A percentile compares a stretch with the other conserved stretches of the same genome.
Evolutionary conservation across 2,888 invertebrate species (phyloP).

Genomic region (Petrophora chlorosata): DNA sequence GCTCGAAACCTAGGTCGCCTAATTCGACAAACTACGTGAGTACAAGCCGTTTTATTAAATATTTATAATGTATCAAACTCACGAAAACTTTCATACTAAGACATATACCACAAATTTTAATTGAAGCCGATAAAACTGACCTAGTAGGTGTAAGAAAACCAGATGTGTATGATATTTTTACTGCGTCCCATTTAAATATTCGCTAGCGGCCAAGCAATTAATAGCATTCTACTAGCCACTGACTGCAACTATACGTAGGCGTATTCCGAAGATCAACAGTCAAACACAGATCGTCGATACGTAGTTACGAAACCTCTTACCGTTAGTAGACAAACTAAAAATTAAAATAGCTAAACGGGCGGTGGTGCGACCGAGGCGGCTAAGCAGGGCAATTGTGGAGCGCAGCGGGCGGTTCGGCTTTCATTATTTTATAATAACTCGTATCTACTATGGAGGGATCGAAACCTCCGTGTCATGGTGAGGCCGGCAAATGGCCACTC

Average conservation of each 20-base stretch:
- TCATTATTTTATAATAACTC: constrained; percentile 84
- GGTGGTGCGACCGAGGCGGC: constrained; percentile 72
- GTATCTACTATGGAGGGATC: constrained; percentile 58
- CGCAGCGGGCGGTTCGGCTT: constrained; percentile 80
- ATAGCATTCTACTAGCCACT: background rate
- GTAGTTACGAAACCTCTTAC: constrained; percentile 70
- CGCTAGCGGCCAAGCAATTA: too few relatives aligned
- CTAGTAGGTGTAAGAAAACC: too few relatives aligned
- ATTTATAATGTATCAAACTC: too few relatives aligned
- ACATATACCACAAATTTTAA: too few relatives aligned
- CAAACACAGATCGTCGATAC: constrained; percentile 62
- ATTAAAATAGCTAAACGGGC: constrained; percentile 82
- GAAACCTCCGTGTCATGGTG: constrained; percentile 76
- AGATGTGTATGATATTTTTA: background rate
- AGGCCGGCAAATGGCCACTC: constrained; percentile 62
- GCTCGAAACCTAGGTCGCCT: too few relatives aligned
- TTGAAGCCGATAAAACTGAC: too few relatives aligned
- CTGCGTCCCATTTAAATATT: background rate
- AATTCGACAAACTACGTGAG: too few relatives aligned
- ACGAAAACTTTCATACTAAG: too few relatives aligned
- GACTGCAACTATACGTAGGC: constrained; percentile 45
- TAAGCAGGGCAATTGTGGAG: constrained; percentile 81
- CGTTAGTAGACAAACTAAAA: constrained; percentile 83
- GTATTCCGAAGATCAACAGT: constrained; percentile 42
- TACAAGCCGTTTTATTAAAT: too few relatives aligned